Evolutionary conservation across 2,113 vertebrate genomes (phyloP).

Genomic region (Silurus asotus): DNA sequence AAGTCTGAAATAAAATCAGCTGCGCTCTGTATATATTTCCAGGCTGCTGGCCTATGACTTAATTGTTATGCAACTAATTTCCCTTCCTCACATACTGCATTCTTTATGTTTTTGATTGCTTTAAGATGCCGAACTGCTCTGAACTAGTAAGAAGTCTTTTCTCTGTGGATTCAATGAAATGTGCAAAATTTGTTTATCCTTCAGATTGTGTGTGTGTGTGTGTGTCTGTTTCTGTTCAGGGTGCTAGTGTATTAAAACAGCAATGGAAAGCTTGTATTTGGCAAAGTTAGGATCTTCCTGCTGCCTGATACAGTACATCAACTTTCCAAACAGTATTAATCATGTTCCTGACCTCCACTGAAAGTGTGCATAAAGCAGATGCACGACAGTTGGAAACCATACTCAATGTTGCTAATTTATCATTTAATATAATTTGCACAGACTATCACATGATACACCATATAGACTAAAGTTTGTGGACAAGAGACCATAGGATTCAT

Average conservation of each 20-base stretch:
- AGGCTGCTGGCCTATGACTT: conserved; percentile 21
- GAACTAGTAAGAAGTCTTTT: conserved; percentile 14
- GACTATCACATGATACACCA: too few species aligned
- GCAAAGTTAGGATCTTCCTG: neutral
- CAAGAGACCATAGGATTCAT: too few species aligned
- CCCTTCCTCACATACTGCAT: conserved; percentile 27
- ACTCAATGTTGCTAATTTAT: neutral
- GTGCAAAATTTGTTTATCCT: conserved; percentile 39
- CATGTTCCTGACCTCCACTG: neutral
- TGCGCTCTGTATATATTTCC: neutral
- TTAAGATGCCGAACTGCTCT: conserved; percentile 49
- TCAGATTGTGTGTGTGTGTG: conserved; percentile 15
- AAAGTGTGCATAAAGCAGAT: neutral
- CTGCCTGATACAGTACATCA: neutral
- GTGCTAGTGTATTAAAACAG: conserved; percentile 25
- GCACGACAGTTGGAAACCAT: neutral
- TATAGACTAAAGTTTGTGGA: too few species aligned
- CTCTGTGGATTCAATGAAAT: conserved; percentile 38
- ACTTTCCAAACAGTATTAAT: neutral
- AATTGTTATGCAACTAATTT: conserved; percentile 6
- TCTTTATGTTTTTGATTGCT: conserved; percentile 45
- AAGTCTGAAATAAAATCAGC: neutral
- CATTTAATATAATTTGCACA: neutral
- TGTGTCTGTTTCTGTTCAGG: conserved; percentile 42
- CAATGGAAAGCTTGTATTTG: conserved; percentile 16